phyloP scores from a whole-genome alignment of 2,113 vertebrate species.

The Etheostoma cragini region DNA sequence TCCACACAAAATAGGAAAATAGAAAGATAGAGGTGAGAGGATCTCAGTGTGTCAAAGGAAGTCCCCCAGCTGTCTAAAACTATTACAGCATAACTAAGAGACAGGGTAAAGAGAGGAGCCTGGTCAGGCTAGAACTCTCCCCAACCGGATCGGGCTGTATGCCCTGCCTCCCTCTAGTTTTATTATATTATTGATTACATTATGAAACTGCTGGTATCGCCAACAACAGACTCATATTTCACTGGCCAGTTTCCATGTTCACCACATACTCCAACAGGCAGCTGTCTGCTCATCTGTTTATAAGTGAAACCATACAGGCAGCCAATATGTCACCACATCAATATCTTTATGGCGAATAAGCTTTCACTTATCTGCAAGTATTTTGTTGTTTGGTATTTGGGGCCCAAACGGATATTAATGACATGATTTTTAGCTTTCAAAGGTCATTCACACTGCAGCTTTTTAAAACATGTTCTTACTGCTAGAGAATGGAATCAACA shows the following conservation, averaged over 20 bases:
- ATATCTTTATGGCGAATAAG: neutral
- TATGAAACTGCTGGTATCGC: slow-evolving; percentile 34
- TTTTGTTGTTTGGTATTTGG: neutral
- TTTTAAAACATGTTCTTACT: neutral
- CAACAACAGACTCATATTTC: slow-evolving; percentile 20
- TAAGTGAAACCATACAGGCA: slow-evolving; percentile 1
- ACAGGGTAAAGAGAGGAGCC: no score
- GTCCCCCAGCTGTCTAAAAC: no score
- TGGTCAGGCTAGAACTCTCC: no score
- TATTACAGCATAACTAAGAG: no score
- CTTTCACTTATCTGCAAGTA: neutral
- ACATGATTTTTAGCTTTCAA: neutral
- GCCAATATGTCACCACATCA: neutral
- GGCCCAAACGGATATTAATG: neutral
- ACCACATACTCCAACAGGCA: slow-evolving; percentile 21
- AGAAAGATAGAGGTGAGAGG: no score
- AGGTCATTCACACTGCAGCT: neutral
- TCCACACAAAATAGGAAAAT: no score
- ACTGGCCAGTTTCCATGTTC: slow-evolving; percentile 22
- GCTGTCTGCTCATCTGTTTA: slow-evolving; percentile 8
- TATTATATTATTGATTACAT: no score
- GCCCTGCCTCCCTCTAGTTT: no score
- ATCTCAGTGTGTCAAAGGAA: no score
- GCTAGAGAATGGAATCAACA: neutral
- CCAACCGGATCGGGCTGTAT: no score